Base-by-base conservation (phyloP, 1,140 invertebrate species). In the Parasteatoda tepidariorum region DNA sequence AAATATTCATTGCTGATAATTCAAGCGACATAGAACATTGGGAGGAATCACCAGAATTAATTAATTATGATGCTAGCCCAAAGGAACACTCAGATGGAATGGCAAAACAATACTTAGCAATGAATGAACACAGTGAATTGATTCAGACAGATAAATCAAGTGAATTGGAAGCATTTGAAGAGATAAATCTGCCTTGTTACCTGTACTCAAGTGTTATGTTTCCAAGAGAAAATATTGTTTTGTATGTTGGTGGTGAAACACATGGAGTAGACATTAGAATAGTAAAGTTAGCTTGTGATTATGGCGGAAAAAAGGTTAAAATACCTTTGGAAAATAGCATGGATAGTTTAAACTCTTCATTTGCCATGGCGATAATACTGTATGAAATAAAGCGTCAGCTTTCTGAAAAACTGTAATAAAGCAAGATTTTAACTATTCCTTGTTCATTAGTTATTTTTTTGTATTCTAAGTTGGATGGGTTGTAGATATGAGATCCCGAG, bases 241-340 rank as follows among this genome's bases (percentile, higher is more conserved):
- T 97, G 0, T 90, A 98, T 48, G 90, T 97, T 86, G 95, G 96
- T 26, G 95, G 95, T n/a, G 96, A 98, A 90, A 96, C 94, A 22
- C 91, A 94, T 88, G 95, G 96, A 0, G 89, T 97, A 4, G 95
- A 94, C 90, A 85, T 91, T 48, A 90, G 93, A 74, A 92, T 92
- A 13, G 91, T 92, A 85, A 89, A 91, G 85, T 89, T 94, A 30
- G 89, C 91, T 4, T 86, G 89, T 70, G 88, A 90, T 18, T 89
- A 87, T 85, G 90, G 91, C 84, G 94, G 88, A 41, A 82, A 85
- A 13, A 86, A 75, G 85, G 78, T 90, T 4, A 87, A 86, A 84
- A 93, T 98, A 86, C 96, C 96, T 0, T 88, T 97, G 83, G 91
- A 90, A 79, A 92, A 92, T 88, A 91, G 92, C 11, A 91, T 97